Evolutionary conservation across 2,888 invertebrate genomes (phyloP), one percentile per base, ranked within the genome.

Genomic region (Heliconius hortense): DNA sequence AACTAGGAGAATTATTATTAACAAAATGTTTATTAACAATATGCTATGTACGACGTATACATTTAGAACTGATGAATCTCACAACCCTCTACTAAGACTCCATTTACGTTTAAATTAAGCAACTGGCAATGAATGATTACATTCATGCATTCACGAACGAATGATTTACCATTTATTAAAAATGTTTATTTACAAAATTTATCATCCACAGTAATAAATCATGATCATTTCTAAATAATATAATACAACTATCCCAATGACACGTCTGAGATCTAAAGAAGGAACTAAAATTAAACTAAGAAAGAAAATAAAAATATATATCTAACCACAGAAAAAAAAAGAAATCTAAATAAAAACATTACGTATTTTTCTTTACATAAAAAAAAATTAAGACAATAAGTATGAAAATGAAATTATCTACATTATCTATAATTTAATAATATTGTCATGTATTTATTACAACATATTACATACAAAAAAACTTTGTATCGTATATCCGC

Each of bases 241-340:
- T 85, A 84, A 84, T 87, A 90, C 85, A 89, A 82, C 85, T 24
- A 59, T 86, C 86, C 87, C 88, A 87, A 89, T 85, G 80, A 81
- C 84, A 88, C 83, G 83, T 84, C 85, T 91, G 92, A 91, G 92
- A 92, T 92, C 91, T 90, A 88, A 88, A 84, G 82, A 85, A 91
- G 90, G 90, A 91, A 91, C 89, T 86, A 86, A 83, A 76, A 56
- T 84, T 81, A 88, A 84, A 81, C 79, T 64, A 59, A 21, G 11
- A 31, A 26, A 18, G 59, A 66, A 66, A 35, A 31, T 5, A 21
- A 35, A 39, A 11, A 60, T 53, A 73, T n/a, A 43, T 1, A 13
- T 48, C n/a, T 26, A 21, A n/a, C 31, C n/a, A 69, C 31, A 28
- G 53, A 69, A 18, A 24, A 67, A 43, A 24, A 0, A 69, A 11